Evolutionary conservation across 2,888 invertebrate species (phyloP), one percentile per base, ranked within the genome.

Genomic region (Scaptomyza tumidula): DNA sequence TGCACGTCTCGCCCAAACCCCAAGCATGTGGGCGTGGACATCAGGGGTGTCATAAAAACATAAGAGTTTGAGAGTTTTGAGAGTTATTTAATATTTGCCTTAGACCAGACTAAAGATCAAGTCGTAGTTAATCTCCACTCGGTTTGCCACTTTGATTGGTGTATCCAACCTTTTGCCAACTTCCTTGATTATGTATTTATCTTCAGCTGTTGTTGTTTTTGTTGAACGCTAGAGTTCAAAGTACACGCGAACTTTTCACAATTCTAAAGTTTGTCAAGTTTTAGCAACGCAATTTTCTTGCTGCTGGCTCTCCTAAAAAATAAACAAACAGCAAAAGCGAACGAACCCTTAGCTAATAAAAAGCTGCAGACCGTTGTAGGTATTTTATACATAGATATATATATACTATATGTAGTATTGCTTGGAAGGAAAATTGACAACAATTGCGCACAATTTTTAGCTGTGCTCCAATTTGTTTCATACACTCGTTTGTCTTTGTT

Each of bases 381-480:
- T 16, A 27, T 33, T 35, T 3, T 31, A 37, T 39, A 24, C 16
- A 16, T 41, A 41, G 35, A 33, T 43, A 14, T 54, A 13, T 54
- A 13, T 48, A 11, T 44, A 13, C 7, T 46, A 11, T 63, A 16
- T 49, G 19, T 39, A n/a, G 19, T 39, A n/a, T 19, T 16, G 10
- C 46, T 52, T 6, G 7, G 29, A 24, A 35, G 35, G 6, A 10
- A 29, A 57, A 55, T 61, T 58, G 14, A 16, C 58, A 52, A 72
- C 59, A 71, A 66, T 62, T 68, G 52, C 48, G 31, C 54, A 58
- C 48, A 56, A 37, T 53, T 62, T 64, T 11, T 41, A 19, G 33
- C 46, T 24, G 4, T 24, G 24, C 24, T 24, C 24, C 24, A 4
- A 24, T 24, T 24, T 24, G 0, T 5, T 24, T 24, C 24, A 14